Base-by-base conservation (phyloP, 2,797 vertebrate genomes). In the Steatocranus sp. region DNA sequence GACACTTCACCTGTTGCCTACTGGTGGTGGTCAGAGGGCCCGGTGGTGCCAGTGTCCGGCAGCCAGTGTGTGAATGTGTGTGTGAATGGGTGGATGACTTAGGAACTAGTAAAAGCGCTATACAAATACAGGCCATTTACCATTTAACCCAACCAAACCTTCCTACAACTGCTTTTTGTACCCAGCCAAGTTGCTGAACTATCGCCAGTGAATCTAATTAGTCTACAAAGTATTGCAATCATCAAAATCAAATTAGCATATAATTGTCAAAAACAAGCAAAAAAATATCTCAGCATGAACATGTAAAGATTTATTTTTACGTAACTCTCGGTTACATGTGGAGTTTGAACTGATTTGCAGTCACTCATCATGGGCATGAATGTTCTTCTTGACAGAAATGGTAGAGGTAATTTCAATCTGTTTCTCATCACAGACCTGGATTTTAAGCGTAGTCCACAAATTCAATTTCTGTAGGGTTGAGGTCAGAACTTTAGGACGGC, bases 1-100 rank as follows among this genome's bases (percentile, higher is more conserved):
- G 51, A 5, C 2, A 0, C 23, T 54, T 1, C 51, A 54, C 23
- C 51, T 0, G 0, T 15, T 27, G 51, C 51, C 51, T 15, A 54
- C 51, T 54, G 12, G 23, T 54, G 23, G 51, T 54, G 23, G 51
- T 54, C 3, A 27, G 23, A 27, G 51, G 7, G 23, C 51, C 51
- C 3, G 2, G 7, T 53, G 51, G 4, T 3, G 4, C 51, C 12
- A 2, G 7, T 53, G 51, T 53, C 51, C 0, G 1, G 23, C 23
- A 25, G 51, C 12, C 51, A 54, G 23, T 54, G 23, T 3, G 51
- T 27, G 51, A 54, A 51, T 51, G 49, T 23, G n/a, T 51, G 38
- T 41, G 3, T 41, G 41, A 15, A 48, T 18, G 46, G 17, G 46
- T 48, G 12, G 51, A 0, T 27, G 3, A 1, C 51, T 25, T 25